Percentiles rank a stretch among this genome's conserved stretches.
Evolutionary conservation across 2,888 invertebrate genomes (phyloP).

Genomic region (Gastracanthus pulcherrimus): DNA sequence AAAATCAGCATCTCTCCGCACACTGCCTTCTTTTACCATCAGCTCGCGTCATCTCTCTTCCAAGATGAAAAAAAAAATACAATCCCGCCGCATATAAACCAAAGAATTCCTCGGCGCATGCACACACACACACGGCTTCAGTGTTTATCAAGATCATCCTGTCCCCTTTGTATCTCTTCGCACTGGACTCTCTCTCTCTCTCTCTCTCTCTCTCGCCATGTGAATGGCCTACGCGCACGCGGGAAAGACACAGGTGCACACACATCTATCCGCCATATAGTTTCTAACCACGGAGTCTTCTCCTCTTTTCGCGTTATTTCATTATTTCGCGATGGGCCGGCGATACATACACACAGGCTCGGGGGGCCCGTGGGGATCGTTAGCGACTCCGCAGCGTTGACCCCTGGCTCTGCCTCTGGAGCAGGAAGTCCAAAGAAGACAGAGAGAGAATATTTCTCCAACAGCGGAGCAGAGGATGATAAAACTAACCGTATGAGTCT

Average conservation of each 20-base stretch:
- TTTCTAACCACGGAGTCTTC: too few relatives aligned
- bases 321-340: conserved; percentile 70
- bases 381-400: conserved; percentile 17
- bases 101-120: conserved; percentile 12
- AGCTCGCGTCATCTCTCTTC: conserved; percentile 6
- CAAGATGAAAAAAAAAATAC: too few relatives aligned
- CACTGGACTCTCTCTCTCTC: conserved; percentile 24
- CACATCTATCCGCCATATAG: too few relatives aligned
- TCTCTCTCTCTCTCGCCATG: too few relatives aligned
- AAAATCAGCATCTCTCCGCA: neutral
- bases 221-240: conserved; percentile 23
- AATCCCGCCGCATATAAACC: conserved; percentile 15
- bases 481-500: too few relatives aligned
- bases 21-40: neutral
- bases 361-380: neutral
- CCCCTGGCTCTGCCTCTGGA: conserved; percentile 6
- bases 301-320: conserved; percentile 68
- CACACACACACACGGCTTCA: neutral
- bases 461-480: conserved; percentile 11
- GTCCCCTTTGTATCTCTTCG: conserved; percentile 48
- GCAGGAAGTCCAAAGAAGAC: conserved; percentile 26
- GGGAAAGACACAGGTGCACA: conserved; percentile 19
- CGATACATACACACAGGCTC: conserved; percentile 59
- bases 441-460: conserved; percentile 12
- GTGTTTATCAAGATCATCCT: conserved; percentile 50